Evolutionary conservation across 2,797 vertebrate genomes (phyloP), one percentile per base, ranked within the genome.

Genomic region (Miichthys miiuy): DNA sequence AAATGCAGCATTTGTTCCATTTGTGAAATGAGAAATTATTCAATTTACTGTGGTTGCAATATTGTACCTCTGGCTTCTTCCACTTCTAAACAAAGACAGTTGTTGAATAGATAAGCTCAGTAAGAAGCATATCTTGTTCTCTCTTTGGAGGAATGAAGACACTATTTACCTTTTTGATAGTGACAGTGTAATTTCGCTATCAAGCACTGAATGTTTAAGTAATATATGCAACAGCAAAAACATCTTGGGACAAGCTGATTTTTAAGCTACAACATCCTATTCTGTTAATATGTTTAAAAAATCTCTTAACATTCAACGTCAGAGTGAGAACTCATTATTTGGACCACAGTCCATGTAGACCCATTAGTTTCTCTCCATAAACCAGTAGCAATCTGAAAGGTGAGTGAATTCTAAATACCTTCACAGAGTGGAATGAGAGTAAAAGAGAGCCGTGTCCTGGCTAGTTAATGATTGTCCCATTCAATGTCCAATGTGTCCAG

Each of bases 401-500:
- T 87, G 88, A 90, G 84, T 85, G 86, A 91, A 91, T 90, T 92
- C 75, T 87, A 88, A 92, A 93, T 87, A 87, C 88, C 88, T 90
- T 85, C 85, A 89, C 88, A 84, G 78, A 83, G 68, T 61, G 83
- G 86, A 89, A 86, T 77, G 88, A 86, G 87, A 90, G 87, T 85
- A 80, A 92, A 92, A 92, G 89, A 92, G 87, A 91, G 92, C 91
- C 80, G 60, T 89, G 88, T 91, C 82, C 89, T 71, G 80, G 78
- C 68, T 92, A 89, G 94, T 94, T 93, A 95, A 95, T 95, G 90
- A 95, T 94, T 92, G 90, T 85, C 90, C 81, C 85, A 91, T 91
- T 93, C 89, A 91, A 68, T 87, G 87, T 81, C 85, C 72, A 80
- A 82, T 78, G 91, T 91, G 90, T 94, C 90, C 87, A 48, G 78